Conservation (phyloP, 2,797 vertebrate genomes). For the Tapera naevia region DNA sequence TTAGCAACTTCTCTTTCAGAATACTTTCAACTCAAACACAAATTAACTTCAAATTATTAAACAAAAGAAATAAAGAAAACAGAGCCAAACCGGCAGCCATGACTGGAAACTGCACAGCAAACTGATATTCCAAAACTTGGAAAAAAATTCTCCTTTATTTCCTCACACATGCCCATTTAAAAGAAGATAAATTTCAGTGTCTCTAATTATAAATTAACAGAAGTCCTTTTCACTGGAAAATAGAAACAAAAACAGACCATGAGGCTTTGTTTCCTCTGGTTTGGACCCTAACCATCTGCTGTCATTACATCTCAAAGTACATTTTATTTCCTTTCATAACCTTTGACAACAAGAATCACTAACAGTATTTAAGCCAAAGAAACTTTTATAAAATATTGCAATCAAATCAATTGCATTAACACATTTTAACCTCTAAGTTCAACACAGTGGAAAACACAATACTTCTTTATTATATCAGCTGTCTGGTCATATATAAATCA, state of each 20-base stretch:
- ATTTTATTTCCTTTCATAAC: slow-evolving; percentile 59
- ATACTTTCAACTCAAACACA: background rate
- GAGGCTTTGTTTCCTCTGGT: background rate
- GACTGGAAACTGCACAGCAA: background rate
- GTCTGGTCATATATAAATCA: slow-evolving; percentile 80
- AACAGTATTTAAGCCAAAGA: slow-evolving; percentile 69
- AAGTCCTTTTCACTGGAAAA: slow-evolving; percentile 6
- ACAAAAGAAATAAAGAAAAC: background rate
- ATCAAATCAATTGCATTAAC: slow-evolving; percentile 80
- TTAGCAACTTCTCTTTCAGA: background rate
- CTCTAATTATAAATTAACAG: background rate
- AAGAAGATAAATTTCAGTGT: background rate
- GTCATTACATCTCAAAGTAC: slow-evolving; percentile 31
- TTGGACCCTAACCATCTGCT: slow-evolving; percentile 6
- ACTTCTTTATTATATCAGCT: slow-evolving; percentile 80
- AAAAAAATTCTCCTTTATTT: background rate
- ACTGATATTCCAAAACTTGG: background rate
- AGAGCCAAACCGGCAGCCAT: background rate
- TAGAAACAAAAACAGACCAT: background rate
- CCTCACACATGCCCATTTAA: background rate
- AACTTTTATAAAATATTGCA: slow-evolving; percentile 80
- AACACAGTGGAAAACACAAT: slow-evolving; percentile 78
- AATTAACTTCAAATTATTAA: background rate
- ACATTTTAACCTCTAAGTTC: slow-evolving; percentile 74
- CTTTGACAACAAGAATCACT: slow-evolving; percentile 65